These are phyloP conservation scores for Caenorhabditis virilis DNA, from an alignment of 2,888 invertebrate species.

Conservation along the genomic window DNA sequence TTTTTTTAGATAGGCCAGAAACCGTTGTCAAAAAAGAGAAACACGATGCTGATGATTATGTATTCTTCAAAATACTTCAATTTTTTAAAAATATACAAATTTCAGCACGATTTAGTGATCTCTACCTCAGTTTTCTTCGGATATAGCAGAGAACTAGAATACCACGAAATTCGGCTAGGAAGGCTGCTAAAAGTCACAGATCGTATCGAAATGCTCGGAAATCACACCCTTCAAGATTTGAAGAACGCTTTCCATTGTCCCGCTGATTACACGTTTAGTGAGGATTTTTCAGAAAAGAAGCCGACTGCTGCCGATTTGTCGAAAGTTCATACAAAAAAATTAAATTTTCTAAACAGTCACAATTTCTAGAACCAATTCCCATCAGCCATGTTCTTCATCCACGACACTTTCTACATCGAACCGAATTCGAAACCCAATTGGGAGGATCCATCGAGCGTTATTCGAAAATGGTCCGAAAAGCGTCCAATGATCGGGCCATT, in stretches of 20 bases:
- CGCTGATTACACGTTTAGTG: constrained; percentile 74
- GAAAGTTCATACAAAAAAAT: constrained; percentile 2
- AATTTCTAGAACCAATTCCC: constrained; percentile 77
- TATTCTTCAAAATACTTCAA: not conserved
- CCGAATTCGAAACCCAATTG: constrained; percentile 62
- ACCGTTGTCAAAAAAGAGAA: not conserved
- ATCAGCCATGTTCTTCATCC: constrained; percentile 81
- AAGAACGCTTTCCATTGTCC: constrained; percentile 81
- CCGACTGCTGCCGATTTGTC: constrained; percentile 27
- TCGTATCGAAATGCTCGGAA: constrained; percentile 76
- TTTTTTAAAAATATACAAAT: too few species aligned
- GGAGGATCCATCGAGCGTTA: constrained; percentile 67
- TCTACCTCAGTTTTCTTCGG: constrained; percentile 47
- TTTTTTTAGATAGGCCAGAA: not conserved
- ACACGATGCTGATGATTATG: not conserved
- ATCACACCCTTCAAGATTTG: constrained; percentile 77
- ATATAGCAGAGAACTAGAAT: constrained; percentile 43
- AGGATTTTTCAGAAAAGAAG: constrained; percentile 65
- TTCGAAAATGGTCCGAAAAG: constrained; percentile 74
- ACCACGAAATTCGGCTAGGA: constrained; percentile 53
- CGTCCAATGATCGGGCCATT: constrained; percentile 72
- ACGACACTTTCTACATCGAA: constrained; percentile 82
- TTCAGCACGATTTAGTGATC: constrained; percentile 43
- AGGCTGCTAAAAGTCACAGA: constrained; percentile 69
- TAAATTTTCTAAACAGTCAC: too few species aligned